These are phyloP conservation scores for Epinotia brunnichana DNA, from an alignment of 2,888 invertebrate species.

Conservation along the genomic window DNA sequence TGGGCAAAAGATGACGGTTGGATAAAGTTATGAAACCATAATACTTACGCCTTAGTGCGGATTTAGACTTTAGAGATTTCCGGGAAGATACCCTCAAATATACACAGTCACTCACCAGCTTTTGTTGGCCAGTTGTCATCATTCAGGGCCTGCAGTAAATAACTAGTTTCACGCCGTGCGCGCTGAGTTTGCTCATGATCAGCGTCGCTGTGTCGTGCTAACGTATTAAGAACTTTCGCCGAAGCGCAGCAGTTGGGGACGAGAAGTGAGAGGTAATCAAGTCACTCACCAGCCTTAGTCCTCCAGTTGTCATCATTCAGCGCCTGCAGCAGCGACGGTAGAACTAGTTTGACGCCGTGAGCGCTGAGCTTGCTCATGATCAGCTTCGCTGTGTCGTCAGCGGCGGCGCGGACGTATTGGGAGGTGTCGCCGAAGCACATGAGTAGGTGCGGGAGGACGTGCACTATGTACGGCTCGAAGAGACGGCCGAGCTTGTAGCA, in stretches of 20 bases:
- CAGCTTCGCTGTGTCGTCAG: slow-evolving; percentile 97
- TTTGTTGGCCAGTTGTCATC: slow-evolving; percentile 88
- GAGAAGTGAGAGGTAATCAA: no score
- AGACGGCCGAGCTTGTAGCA: slow-evolving; percentile 97
- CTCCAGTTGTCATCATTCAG: slow-evolving; percentile 99
- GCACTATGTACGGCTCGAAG: slow-evolving; percentile 99
- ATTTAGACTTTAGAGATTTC: no score
- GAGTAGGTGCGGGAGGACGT: slow-evolving; percentile 96
- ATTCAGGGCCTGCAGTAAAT: slow-evolving; percentile 95
- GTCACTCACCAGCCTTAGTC: slow-evolving; percentile 91
- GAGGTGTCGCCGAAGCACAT: slow-evolving; percentile 98
- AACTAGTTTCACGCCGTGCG: slow-evolving; percentile 98
- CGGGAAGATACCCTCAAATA: no score
- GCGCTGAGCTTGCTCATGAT: slow-evolving; percentile 97
- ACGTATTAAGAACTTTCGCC: slow-evolving; percentile 98
- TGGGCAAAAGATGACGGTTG: background rate
- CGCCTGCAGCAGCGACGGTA: slow-evolving; percentile 96
- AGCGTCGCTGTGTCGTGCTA: slow-evolving; percentile 97
- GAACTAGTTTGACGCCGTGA: slow-evolving; percentile 98
- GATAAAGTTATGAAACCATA: background rate
- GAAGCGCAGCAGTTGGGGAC: slow-evolving; percentile 92
- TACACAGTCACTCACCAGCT: background rate
- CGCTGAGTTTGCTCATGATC: slow-evolving; percentile 97
- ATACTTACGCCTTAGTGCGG: background rate
- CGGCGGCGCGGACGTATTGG: slow-evolving; percentile 97